Conservation (phyloP, 2,888 invertebrate species). For the Cecidostiba fungosa region DNA sequence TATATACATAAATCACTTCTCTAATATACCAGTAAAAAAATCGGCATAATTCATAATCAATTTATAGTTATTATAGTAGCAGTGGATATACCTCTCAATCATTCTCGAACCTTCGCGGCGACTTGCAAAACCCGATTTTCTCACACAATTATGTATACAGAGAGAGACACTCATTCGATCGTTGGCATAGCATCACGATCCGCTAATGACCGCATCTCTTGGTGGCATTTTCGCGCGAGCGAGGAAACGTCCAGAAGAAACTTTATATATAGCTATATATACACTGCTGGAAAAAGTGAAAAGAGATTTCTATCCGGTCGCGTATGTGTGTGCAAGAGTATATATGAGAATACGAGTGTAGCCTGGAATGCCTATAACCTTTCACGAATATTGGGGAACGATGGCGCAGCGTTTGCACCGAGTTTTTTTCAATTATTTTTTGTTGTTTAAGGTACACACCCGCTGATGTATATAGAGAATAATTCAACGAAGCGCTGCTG, state of each 20-base stretch:
- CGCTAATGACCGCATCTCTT: neutral
- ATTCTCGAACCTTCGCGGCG: no score
- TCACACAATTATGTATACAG: neutral
- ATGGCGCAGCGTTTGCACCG: neutral
- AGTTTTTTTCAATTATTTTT: no score
- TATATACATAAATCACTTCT: no score
- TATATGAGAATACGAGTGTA: neutral
- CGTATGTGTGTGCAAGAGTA: neutral
- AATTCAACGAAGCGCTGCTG: neutral
- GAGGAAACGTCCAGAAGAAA: constrained; percentile 35
- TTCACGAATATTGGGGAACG: neutral
- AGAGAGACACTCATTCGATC: neutral
- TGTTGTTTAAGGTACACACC: neutral
- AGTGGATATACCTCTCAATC: no score
- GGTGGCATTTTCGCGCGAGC: neutral
- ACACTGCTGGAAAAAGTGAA: constrained; percentile 43
- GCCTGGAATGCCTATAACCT: neutral
- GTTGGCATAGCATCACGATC: neutral
- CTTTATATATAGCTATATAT: neutral
- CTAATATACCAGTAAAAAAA: no score
- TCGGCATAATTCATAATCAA: no score
- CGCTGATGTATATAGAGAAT: neutral
- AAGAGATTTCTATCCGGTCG: constrained; percentile 50
- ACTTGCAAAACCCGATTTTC: no score
- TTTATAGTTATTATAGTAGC: no score